Evolutionary conservation across 2,888 invertebrate species (phyloP).

Genomic region (Danaus chrysippus): DNA sequence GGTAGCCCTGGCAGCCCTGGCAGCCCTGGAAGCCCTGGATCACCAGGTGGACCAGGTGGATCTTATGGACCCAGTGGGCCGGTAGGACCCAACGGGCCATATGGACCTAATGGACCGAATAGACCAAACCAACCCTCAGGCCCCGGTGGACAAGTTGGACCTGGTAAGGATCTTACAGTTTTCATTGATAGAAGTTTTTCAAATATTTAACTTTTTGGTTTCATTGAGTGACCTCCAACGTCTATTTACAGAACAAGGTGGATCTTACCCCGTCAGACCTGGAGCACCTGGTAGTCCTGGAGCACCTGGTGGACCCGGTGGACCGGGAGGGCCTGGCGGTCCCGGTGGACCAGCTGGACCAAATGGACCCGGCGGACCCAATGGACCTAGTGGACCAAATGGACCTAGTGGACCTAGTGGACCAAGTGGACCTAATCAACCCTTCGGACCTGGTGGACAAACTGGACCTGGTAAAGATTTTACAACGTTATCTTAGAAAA

Average conservation of each 20-base stretch:
- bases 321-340: constrained; percentile 30
- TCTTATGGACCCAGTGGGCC: not conserved
- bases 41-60: constrained; percentile 27
- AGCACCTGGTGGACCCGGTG: constrained; percentile 24
- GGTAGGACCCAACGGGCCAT: too few species aligned
- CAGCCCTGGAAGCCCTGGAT: constrained; percentile 40
- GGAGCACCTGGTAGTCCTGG: too few species aligned
- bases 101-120: not conserved
- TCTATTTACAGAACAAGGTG: too few species aligned
- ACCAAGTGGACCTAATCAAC: constrained; percentile 14
- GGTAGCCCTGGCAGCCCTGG: constrained; percentile 36
- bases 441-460: too few species aligned
- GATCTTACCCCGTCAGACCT: too few species aligned
- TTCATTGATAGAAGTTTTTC: too few species aligned
- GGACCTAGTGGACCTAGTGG: constrained; percentile 31
- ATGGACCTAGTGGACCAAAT: constrained; percentile 28
- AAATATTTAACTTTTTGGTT: too few species aligned
- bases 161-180: too few species aligned
- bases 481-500: not conserved
- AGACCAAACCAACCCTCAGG: constrained; percentile 1
- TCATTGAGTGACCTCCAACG: too few species aligned
- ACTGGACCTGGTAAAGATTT: not conserved
- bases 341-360: constrained; percentile 25
- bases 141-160: constrained; percentile 20
- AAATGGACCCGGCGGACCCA: constrained; percentile 33